Conservation (phyloP, 2,113 vertebrate species). For the Aleadryas rufinucha region DNA sequence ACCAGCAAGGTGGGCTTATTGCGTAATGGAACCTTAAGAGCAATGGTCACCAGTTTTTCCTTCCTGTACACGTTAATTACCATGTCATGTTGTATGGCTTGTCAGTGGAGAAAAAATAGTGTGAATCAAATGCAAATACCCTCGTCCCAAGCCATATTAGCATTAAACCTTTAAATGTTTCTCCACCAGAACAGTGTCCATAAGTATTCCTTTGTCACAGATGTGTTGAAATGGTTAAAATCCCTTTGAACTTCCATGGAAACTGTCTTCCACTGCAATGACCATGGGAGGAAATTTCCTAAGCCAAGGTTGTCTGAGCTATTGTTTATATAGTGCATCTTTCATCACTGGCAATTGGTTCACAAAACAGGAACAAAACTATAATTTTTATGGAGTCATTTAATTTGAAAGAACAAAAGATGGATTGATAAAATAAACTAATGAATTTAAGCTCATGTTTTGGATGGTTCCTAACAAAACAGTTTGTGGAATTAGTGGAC, state of each 20-base stretch:
- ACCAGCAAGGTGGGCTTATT: conserved; percentile 65
- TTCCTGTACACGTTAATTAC: conserved; percentile 64
- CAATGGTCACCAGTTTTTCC: conserved; percentile 71
- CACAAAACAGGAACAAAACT: conserved; percentile 62
- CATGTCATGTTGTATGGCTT: conserved; percentile 65
- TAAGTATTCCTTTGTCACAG: conserved; percentile 52
- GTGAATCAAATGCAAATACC: conserved; percentile 30
- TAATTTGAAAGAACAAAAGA: conserved; percentile 71
- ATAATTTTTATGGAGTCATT: conserved; percentile 38
- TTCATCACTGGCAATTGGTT: conserved; percentile 62
- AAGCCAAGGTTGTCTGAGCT: conserved; percentile 72
- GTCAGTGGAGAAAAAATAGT: conserved; percentile 39
- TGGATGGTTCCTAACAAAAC: conserved; percentile 70
- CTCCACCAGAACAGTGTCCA: conserved; percentile 45
- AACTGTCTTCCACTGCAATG: conserved; percentile 84
- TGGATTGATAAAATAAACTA: conserved; percentile 54
- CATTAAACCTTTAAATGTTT: conserved; percentile 51
- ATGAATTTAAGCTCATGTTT: conserved; percentile 64
- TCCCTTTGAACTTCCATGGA: conserved; percentile 82
- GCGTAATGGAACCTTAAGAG: conserved; percentile 65
- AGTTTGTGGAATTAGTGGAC: conserved; percentile 71
- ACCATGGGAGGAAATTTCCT: conserved; percentile 72
- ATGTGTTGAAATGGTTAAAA: conserved; percentile 63
- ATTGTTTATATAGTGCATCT: conserved; percentile 48
- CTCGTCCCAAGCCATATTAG: conserved; percentile 57